Evolutionary conservation across 2,797 vertebrate species (phyloP), one percentile per base, ranked within the genome.

Genomic region (Pagetopsis macropterus): DNA sequence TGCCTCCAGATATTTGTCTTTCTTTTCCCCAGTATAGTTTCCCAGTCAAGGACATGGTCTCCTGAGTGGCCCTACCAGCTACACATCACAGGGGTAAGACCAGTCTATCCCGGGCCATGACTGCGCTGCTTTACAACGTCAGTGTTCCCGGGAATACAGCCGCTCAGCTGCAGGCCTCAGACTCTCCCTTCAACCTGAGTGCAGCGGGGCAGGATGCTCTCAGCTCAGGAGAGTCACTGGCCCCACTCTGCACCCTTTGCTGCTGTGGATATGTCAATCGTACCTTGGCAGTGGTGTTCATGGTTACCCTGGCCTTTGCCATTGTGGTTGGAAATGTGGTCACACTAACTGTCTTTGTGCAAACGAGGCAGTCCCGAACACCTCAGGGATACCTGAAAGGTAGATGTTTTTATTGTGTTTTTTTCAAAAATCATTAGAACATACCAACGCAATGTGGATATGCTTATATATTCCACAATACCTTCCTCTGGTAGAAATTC

Each of bases 351-450:
- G 95, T 96, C 43, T 95, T 96, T 82, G 91, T 95, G 80, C 91
- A 94, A 78, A 94, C 92, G 0, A 92, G 91, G 72, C 95, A 94
- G 64, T 94, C 94, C 9, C 89, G 91, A 46, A 96, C 95, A 2
- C 90, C 95, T 5, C 95, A 96, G 68, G 93, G 94, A 54, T 96
- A 95, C 75, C 89, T 96, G 50, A 96, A 96, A 95, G 94, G 95
- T 95, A 87, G 83, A 55, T 61, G 3, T 21, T 63, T 3, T 65
- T 16, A 58, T 19, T 8, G 43, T n/a, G 21, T 33, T 21, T 11
- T 41, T 62, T 55, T 1, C 23, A 10, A 49, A 31, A 15, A 10
- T 33, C 7, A 37, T 44, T 54, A 11, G 10, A 14, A 49, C 5
- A 1, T 4, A 31, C 8, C 12, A 51, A 46, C 43, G 56, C 2